These are phyloP conservation scores for Erpornis zantholeuca DNA, from an alignment of 2,113 vertebrate species.

Conservation along the genomic window DNA sequence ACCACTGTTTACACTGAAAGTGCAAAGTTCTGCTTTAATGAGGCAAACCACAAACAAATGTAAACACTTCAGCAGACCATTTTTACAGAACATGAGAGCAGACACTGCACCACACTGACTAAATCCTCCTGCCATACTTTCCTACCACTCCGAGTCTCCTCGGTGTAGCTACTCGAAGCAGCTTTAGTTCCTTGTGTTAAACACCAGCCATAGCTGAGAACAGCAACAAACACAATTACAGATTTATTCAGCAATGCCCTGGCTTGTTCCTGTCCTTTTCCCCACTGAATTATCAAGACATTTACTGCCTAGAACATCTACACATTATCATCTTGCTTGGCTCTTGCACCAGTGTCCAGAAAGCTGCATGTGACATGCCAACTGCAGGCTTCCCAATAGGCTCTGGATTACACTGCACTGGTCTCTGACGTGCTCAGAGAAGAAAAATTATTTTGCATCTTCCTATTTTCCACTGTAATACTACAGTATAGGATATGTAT, in stretches of 20 bases:
- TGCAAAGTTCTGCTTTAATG: conserved; percentile 19
- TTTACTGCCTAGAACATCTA: background rate
- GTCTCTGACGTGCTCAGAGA: background rate
- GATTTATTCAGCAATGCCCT: background rate
- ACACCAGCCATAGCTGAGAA: background rate
- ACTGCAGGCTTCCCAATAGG: background rate
- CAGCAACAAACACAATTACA: background rate
- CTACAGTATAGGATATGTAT: too few species aligned
- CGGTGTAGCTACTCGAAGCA: rapidly evolving
- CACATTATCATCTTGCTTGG: background rate
- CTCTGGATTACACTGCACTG: background rate
- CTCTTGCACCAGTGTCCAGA: background rate
- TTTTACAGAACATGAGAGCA: background rate
- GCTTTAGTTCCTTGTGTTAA: background rate
- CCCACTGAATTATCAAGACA: background rate
- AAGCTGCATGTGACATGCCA: rapidly evolving
- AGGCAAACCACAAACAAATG: conserved; percentile 4
- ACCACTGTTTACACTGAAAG: conserved; percentile 15
- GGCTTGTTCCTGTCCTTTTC: background rate
- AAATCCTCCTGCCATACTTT: background rate
- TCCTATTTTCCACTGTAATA: background rate
- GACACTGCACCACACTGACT: background rate
- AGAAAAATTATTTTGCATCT: background rate
- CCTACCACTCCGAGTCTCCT: background rate
- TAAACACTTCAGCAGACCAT: background rate